Conservation (phyloP, 2,888 invertebrate genomes). For the Cenopis cana region DNA sequence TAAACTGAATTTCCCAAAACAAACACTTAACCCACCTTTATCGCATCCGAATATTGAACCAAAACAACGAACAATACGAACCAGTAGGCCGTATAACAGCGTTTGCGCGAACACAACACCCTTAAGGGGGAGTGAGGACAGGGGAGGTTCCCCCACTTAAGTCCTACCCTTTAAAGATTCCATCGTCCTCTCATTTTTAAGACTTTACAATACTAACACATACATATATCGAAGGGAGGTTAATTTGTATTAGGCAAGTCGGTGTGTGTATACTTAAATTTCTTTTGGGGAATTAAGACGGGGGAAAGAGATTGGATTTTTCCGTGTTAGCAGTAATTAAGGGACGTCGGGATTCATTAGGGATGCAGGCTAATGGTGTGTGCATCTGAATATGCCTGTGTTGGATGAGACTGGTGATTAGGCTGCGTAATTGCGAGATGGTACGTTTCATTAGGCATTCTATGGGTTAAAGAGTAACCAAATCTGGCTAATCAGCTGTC, state of each 20-base stretch:
- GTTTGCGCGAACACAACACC: conserved; percentile 72
- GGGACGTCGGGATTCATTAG: conserved; percentile 64
- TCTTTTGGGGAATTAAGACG: conserved; percentile 58
- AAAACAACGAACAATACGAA: conserved; percentile 80
- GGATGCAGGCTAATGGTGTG: conserved; percentile 47
- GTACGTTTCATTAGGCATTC: neutral
- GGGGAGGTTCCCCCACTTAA: conserved; percentile 73
- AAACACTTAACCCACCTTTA: conserved; percentile 77
- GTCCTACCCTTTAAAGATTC: conserved; percentile 85
- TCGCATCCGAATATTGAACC: conserved; percentile 78
- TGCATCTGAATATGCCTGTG: conserved; percentile 33
- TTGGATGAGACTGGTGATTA: conserved; percentile 1
- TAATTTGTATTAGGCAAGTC: conserved; percentile 70
- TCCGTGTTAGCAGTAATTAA: conserved; percentile 81
- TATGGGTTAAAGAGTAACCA: too few species aligned
- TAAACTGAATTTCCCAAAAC: conserved; percentile 66
- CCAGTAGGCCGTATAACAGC: conserved; percentile 77
- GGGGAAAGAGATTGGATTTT: conserved; percentile 76
- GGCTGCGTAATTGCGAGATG: neutral
- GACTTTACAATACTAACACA: conserved; percentile 84
- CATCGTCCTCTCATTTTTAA: conserved; percentile 84
- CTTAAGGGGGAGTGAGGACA: conserved; percentile 61
- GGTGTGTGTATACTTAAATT: conserved; percentile 55
- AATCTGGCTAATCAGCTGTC: too few species aligned
- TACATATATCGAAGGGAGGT: conserved; percentile 68